Evolutionary conservation across 1,140 invertebrate genomes (phyloP), one percentile per base, ranked within the genome.

Genomic region (Apis florea): DNA sequence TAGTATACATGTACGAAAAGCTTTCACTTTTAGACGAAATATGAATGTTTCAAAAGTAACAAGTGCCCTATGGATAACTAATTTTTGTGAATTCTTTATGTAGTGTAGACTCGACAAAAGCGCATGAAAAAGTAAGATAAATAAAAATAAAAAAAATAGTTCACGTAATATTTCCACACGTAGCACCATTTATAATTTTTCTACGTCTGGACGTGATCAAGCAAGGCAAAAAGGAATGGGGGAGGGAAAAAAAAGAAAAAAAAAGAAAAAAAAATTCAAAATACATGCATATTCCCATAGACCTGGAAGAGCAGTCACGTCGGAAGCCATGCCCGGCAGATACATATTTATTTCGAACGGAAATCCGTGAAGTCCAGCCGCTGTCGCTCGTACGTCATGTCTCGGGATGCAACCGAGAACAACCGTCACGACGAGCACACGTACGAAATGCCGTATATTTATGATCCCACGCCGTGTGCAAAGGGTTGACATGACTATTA

Each of bases 261-360:
- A 17, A 26, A 1, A 4, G 1, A 2, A 49, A 47, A 72, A 54
- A 47, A n/a, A 51, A 58, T 51, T 17, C 3, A 8, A 47, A 54
- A 26, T 5, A 15, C 24, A 66, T 70, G 79, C 53, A 66, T 63
- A 69, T 72, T 61, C 72, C 19, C 40, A 64, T 72, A 79, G 61
- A 77, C 70, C 58, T 49, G 78, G 31, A 3, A 59, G 26, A 64
- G 70, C 77, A 67, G 75, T 53, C 51, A 64, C 61, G 84, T 76
- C 84, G 75, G 84, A 86, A 64, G 53, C 85, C 54, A 70, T 26
- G 61, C 67, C 61, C 67, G 71, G 77, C 81, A 83, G 84, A 86
- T 86, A 86, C 84, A 79, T 86, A 86, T 86, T 86, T 86, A 86
- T 86, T 86, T 86, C 84, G 71, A 86, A 86, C 85, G 84, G 85